Base-by-base conservation (phyloP, 2,888 invertebrate genomes). In the Stratiomys singularior region DNA sequence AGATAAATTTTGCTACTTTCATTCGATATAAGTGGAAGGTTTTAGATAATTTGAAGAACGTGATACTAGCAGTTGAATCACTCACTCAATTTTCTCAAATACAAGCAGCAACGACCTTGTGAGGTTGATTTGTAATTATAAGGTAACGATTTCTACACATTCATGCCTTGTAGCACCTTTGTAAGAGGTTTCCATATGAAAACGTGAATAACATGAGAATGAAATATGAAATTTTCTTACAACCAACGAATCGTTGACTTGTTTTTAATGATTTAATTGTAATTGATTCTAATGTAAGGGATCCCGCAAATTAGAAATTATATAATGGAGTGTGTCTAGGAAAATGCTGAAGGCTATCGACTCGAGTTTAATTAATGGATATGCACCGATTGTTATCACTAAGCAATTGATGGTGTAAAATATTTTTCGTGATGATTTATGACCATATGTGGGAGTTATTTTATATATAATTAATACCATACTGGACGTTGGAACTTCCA, bases 161-260 rank as follows among this genome's bases (percentile, higher is more conserved):
- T 15, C 18, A 52, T 52, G 4, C 15, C 4, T 13, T 4, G 52
- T 18, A n/a, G n/a, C n/a, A n/a, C n/a, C n/a, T n/a, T n/a, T n/a
- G n/a, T n/a, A n/a, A n/a, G n/a, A n/a, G n/a, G n/a, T n/a, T n/a
- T n/a, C n/a, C n/a, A n/a, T n/a, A n/a, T n/a, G n/a, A n/a, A n/a
- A n/a, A n/a, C n/a, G n/a, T n/a, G n/a, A n/a, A 37, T 9, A 37
- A 37, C 37, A 37, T 37, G 37, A 60, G 15, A 47, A 69, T 25
- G n/a, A n/a, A 30, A 69, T 46, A 11, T 15, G 69, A 11, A 47
- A 46, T 44, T 69, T 25, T 37, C 23, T 25, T 69, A 46, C 47
- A 18, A 27, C 21, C 69, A 47, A n/a, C n/a, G n/a, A n/a, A 69
- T 69, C 30, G 69, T 18, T 47, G 69, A 46, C 69, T 46, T 47